Base-by-base conservation (phyloP, 2,797 vertebrate species). In the Parotocinclus haroldoi region DNA sequence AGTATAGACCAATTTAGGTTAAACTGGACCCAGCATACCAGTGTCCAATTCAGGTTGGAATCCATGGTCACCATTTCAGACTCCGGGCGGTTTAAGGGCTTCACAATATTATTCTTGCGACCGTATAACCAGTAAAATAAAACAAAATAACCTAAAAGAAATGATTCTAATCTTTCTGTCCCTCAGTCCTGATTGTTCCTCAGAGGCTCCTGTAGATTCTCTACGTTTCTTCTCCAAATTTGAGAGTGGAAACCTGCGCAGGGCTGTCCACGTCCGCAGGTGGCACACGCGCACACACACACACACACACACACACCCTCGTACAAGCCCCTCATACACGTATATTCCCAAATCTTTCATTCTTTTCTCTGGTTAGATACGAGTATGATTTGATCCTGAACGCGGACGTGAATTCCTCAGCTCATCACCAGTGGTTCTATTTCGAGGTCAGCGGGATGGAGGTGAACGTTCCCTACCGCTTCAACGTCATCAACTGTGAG, bases 401-500 rank as follows among this genome's bases (percentile, higher is more conserved):
- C 3, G 82, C 91, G 0, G 96, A 98, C 10, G 85, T 88, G 37
- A 98, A 94, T 77, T 88, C 82, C 64, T 78, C 46, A 56, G 83
- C 92, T 67, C 90, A 96, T 36, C 86, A 88, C 40, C 95, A 98
- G 81, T 98, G 96, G 95, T 98, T 98, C 83, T 96, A 96, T 80
- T 97, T 97, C 46, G 87, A 90, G 82, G 92, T 97, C 77, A 89
- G 89, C 39, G 86, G 86, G 59, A 96, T 95, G 93, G 80, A 70
- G 76, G 70, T 85, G 0, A 78, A 79, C 0, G 44, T 87, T 56
- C 79, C 90, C 1, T 97, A 98, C 68, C 91, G 92, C 40, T 96
- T 98, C 83, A 98, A 97, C 65, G 7, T 98, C 81, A 91, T 98
- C 89, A 98, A 98, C 87, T 96, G 93, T 73, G 95, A 98, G 88